phyloP scores from a whole-genome alignment of 1,140 invertebrate species.

The Trichonephila clavata region DNA sequence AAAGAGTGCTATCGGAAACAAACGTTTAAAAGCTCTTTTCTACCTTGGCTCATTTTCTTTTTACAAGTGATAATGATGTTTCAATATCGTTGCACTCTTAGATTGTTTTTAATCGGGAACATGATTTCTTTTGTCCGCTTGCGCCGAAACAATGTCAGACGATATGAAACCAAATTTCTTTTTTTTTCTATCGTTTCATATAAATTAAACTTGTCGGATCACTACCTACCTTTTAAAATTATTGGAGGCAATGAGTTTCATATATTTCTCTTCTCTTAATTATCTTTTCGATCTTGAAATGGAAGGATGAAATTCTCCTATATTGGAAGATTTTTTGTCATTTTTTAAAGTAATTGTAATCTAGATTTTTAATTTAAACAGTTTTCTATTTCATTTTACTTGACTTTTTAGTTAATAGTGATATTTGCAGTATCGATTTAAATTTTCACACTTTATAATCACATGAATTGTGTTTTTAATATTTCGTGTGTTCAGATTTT shows the following conservation, averaged over 20 bases:
- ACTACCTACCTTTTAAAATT: background rate
- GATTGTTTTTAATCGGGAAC: conserved; percentile 60
- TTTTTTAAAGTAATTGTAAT: background rate
- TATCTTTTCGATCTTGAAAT: background rate
- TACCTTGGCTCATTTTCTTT: conserved; percentile 31
- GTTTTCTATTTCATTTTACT: background rate
- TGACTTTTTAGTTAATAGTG: background rate
- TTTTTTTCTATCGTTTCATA: background rate
- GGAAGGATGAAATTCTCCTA: no score
- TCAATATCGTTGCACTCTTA: conserved; percentile 40
- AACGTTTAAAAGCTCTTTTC: conserved; percentile 24
- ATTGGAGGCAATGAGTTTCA: background rate
- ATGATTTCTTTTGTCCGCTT: conserved; percentile 49
- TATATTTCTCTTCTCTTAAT: background rate
- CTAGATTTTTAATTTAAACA: background rate
- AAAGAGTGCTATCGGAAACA: conserved; percentile 45
- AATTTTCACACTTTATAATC: no score
- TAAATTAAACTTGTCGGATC: conserved; percentile 49
- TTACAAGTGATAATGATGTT: conserved; percentile 39
- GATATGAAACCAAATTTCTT: conserved; percentile 30
- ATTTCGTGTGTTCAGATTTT: no score
- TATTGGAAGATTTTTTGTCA: background rate
- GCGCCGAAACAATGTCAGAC: background rate
- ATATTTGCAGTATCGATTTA: background rate
- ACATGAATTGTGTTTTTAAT: no score